These are phyloP conservation scores for Pteropus alecto DNA, from an alignment of 2,113 vertebrate genomes.

Conservation along the genomic window DNA sequence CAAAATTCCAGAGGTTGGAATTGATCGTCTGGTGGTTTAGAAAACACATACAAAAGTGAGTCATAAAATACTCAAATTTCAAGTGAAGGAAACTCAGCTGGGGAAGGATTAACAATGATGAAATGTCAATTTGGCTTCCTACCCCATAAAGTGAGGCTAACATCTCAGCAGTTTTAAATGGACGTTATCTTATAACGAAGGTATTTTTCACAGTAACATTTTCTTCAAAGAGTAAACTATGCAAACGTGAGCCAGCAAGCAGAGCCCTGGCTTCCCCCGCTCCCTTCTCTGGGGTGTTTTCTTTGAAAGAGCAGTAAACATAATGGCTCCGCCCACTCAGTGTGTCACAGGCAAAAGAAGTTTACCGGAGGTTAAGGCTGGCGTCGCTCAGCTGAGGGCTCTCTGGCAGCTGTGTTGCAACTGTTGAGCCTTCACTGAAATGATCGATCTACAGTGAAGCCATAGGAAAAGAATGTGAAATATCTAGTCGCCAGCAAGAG, in stretches of 20 bases:
- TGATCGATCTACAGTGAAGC: neutral
- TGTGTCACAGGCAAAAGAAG: neutral
- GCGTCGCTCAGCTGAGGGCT: neutral
- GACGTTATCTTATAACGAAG: neutral
- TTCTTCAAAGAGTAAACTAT: neutral
- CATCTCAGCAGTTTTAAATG: neutral
- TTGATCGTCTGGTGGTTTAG: neutral
- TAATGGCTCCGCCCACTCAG: rapidly evolving
- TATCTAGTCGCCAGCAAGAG: neutral
- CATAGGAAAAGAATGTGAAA: constrained; percentile 44
- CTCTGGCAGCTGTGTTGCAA: constrained; percentile 34
- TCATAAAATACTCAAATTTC: neutral
- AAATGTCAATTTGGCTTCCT: neutral
- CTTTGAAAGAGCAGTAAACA: neutral
- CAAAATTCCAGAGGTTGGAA: neutral
- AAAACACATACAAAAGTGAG: neutral
- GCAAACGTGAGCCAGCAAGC: neutral
- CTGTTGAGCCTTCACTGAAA: neutral
- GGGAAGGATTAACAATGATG: too few relatives aligned
- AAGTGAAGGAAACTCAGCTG: neutral
- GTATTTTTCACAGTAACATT: neutral
- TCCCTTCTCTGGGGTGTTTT: neutral
- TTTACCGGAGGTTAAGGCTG: neutral
- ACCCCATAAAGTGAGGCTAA: neutral
- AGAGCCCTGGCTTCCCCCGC: neutral